Evolutionary conservation across 2,113 vertebrate species (phyloP), one percentile per base, ranked within the genome.

Genomic region (Hippocampus comes): DNA sequence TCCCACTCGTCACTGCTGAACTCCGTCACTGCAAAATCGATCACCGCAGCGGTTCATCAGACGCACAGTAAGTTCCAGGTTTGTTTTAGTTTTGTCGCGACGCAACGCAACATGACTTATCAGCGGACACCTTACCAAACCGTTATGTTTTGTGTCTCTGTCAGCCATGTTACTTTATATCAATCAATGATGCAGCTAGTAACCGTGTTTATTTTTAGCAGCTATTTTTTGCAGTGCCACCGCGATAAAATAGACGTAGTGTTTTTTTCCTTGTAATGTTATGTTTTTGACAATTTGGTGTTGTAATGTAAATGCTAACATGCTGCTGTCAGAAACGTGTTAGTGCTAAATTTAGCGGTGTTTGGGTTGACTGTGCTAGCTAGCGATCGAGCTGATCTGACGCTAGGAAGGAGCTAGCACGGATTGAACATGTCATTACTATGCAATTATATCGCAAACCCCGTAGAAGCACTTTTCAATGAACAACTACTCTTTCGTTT

Each of bases 191-290:
- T 90, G 85, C 87, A 83, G 87, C 87, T 81, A 75, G 77, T 67
- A 86, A 79, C 81, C 76, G 76, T 86, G 80, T 91, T 89, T 92
- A 91, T 91, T 91, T 91, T 90, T 91, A 91, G 87, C 81, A 75
- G 80, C 82, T 88, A 89, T 85, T 76, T 80, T 74, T 82, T 87
- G 86, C 79, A 71, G 63, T 68, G 74, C 72, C 79, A 59, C 49
- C 72, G 42, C 2, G 10, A 18, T 20, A 17, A 34, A 34, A 18
- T 30, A 18, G 7, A 9, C 17, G 20, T 61, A 4, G 59, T 56
- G 53, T 56, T 56, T 56, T n/a, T 43, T 43, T 46, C 25, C 5
- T 15, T 15, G n/a, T 9, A 43, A 43, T 46, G 63, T 48, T 17
- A 46, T 17, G 3, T 27, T 66, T 17, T 25, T 27, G 42, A 48